Evolutionary conservation across 92 coral and sea anemone genomes (phyloP), one percentile per base, ranked within the genome.

Genomic region (Plumapathes pennacea): DNA sequence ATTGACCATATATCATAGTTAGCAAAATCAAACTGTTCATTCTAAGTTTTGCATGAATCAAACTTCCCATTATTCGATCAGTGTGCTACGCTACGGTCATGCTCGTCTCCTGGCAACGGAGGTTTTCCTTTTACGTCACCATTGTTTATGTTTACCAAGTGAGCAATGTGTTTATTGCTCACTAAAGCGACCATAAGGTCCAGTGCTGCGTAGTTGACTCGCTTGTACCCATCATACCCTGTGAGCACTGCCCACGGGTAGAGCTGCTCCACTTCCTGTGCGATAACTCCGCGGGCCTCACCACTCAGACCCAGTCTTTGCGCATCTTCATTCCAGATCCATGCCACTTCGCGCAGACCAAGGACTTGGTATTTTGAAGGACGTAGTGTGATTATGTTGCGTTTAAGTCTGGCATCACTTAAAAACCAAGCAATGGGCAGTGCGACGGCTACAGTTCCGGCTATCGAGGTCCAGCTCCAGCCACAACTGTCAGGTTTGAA

Each of bases 191-290:
- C n/a, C n/a, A n/a, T n/a, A n/a, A n/a, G 54, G 29, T 29, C 32
- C 55, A 62, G 14, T 23, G 37, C 70, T 62, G 4, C 75, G 14
- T 65, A 75, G 48, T 45, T 4, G 9, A 75, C 82, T 19, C 67
- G 41, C 23, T 66, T 75, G 24, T 65, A 75, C 6, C 82, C 82
- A 38, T 66, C 76, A 13, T 28, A 9, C 17, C 69, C 76, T 38
- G 46, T 46, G 24, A 45, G 25, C 46, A 75, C 76, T 18, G 75
- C 62, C 54, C 48, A 60, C 42, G 82, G 82, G 45, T 46, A 66
- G 23, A 55, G 61, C 25, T 46, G 22, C 55, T 66, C 82, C 39
- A 75, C 82, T 17, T 75, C 82, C 60, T 75, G 76, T 18, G 82
- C 82, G 10, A 75, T 66, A 46, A 75, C 33, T 0, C 82, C 82